Conservation (phyloP, 2,888 invertebrate species). For the Slavum lentiscoides region DNA sequence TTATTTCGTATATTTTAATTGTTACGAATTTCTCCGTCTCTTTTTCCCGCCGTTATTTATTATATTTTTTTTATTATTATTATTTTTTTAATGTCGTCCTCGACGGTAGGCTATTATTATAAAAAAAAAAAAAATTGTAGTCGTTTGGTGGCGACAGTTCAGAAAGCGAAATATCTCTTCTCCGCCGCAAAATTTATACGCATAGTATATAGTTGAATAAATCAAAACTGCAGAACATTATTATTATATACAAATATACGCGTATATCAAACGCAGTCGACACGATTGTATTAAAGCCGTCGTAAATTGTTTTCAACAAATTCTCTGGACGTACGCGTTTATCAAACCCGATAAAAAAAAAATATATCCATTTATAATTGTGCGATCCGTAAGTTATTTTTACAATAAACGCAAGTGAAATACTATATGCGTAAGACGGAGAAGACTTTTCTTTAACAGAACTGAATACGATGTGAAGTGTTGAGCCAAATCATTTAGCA, state of each 20-base stretch:
- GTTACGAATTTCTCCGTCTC: constrained; percentile 29
- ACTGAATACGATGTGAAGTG: too few species aligned
- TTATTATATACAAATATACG: not conserved
- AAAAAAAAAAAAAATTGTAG: constrained; percentile 18
- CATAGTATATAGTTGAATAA: not conserved
- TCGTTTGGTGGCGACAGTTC: constrained; percentile 48
- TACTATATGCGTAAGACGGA: too few species aligned
- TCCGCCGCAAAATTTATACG: not conserved
- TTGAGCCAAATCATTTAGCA: too few species aligned
- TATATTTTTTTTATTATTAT: constrained; percentile 4
- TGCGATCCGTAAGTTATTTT: too few species aligned
- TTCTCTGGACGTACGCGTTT: too few species aligned
- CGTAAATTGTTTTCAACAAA: constrained; percentile 18
- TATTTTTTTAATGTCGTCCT: not conserved
- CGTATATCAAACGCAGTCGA: constrained; percentile 4
- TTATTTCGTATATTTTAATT: constrained; percentile 31
- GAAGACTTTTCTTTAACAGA: too few species aligned
- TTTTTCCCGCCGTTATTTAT: constrained; percentile 30
- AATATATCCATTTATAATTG: too few species aligned
- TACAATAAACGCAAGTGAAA: too few species aligned
- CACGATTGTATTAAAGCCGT: not conserved
- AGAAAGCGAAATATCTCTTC: constrained; percentile 39
- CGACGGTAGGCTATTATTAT: constrained; percentile 14
- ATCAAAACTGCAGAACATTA: constrained; percentile 28
- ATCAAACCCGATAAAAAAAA: too few species aligned